A percentile compares a stretch with the other conserved stretches of the same genome.
Conservation (phyloP, 2,797 vertebrate species). For the Leptodactylus fallax region DNA sequence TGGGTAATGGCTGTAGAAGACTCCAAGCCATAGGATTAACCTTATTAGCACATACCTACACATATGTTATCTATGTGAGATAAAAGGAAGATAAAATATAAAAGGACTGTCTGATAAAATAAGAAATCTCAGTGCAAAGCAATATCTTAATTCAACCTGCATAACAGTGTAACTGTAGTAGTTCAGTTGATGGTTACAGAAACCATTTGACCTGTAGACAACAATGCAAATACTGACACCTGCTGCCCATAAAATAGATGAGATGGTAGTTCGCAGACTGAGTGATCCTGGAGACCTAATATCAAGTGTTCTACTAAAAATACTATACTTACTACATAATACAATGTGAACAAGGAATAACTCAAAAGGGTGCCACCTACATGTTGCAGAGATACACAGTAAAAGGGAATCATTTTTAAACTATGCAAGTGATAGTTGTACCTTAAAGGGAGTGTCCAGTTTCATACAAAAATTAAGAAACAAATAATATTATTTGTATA, state of each 20-base stretch:
- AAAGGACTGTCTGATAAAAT: background rate
- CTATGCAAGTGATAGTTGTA: no score
- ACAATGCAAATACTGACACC: constrained; percentile 8
- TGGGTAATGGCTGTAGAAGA: background rate
- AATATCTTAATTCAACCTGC: background rate
- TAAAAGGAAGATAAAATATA: background rate
- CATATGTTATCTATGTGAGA: background rate
- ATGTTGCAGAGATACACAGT: background rate
- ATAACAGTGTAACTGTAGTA: background rate
- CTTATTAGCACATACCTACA: background rate
- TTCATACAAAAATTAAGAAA: no score
- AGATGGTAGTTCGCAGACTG: background rate
- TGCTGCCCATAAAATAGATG: background rate
- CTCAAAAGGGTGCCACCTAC: background rate
- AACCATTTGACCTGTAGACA: background rate
- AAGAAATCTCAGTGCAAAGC: background rate
- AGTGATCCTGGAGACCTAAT: background rate
- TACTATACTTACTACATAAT: background rate
- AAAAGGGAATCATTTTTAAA: no score
- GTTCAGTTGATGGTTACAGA: background rate
- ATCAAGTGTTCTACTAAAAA: background rate
- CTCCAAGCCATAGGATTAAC: no score
- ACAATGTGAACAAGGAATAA: no score
- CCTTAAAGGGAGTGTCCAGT: no score
- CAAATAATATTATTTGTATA: no score